Conservation (phyloP, 2,888 invertebrate genomes). For the Meiosimyza decipiens region DNA sequence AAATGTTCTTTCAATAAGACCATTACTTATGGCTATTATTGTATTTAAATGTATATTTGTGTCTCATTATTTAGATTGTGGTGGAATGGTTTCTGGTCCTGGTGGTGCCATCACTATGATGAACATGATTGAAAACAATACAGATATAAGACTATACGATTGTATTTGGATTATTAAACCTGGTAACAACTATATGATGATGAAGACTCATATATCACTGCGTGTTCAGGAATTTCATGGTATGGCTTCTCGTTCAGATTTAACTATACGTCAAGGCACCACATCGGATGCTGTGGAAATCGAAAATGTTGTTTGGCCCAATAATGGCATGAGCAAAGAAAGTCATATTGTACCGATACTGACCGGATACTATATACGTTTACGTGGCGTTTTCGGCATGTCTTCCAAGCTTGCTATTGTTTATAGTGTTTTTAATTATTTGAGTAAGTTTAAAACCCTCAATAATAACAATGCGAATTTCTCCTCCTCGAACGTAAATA, state of each 20-base stretch:
- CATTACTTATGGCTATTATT: not conserved
- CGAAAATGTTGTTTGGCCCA: constrained; percentile 72
- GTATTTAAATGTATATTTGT: not conserved
- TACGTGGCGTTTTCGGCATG: constrained; percentile 74
- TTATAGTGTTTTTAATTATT: constrained; percentile 77
- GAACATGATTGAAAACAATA: constrained; percentile 74
- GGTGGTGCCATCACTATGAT: constrained; percentile 82
- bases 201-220: constrained; percentile 76
- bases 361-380: constrained; percentile 76
- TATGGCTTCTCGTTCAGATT: constrained; percentile 73
- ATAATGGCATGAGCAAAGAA: constrained; percentile 65
- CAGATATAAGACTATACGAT: constrained; percentile 72
- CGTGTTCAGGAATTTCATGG: constrained; percentile 72
- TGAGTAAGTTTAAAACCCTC: constrained; percentile 68
- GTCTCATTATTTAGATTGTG: constrained; percentile 70
- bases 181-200: constrained; percentile 72
- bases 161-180: constrained; percentile 80
- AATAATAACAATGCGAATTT: too few species aligned
- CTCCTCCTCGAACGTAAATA: too few species aligned
- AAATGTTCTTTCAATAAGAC: not conserved
- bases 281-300: constrained; percentile 73
- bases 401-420: constrained; percentile 75
- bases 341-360: constrained; percentile 74
- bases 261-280: constrained; percentile 75
- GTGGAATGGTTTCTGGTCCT: constrained; percentile 76